Evolutionary conservation across 2,888 invertebrate species (phyloP).

Genomic region (Cryptus viduatorius): DNA sequence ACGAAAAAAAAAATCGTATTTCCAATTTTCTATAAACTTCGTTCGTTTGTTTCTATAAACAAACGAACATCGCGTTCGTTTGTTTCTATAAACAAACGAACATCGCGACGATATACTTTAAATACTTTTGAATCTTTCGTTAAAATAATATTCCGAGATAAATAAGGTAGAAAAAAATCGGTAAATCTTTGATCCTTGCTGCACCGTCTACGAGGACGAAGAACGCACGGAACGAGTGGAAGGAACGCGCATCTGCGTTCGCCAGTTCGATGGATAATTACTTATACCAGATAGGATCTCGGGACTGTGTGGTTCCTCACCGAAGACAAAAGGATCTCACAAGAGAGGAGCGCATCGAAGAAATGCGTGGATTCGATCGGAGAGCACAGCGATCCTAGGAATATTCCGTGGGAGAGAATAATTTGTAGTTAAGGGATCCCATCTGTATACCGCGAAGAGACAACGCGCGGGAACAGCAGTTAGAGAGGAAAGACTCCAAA

Average conservation of each 20-base stretch:
- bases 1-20: conserved; percentile 20
- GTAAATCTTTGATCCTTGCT: conserved; percentile 55
- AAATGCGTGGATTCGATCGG: conserved; percentile 63
- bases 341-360: conserved; percentile 69
- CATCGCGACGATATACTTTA: neutral
- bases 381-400: conserved; percentile 59
- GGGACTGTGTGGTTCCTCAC: conserved; percentile 73
- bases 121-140: neutral
- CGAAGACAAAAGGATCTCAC: conserved; percentile 82
- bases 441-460: neutral
- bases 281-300: conserved; percentile 84
- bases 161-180: conserved; percentile 41
- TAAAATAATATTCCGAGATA: neutral
- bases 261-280: conserved; percentile 81
- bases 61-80: neutral
- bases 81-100: neutral
- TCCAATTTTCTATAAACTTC: neutral
- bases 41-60: no score
- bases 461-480: conserved; percentile 9
- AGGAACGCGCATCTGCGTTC: conserved; percentile 52
- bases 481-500: conserved; percentile 42
- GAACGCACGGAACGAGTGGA: conserved; percentile 18
- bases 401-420: conserved; percentile 60
- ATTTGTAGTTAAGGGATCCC: conserved; percentile 34
- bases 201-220: conserved; percentile 22